phyloP scores from a whole-genome alignment of 1,140 invertebrate species.

The Panulirus ornatus region DNA sequence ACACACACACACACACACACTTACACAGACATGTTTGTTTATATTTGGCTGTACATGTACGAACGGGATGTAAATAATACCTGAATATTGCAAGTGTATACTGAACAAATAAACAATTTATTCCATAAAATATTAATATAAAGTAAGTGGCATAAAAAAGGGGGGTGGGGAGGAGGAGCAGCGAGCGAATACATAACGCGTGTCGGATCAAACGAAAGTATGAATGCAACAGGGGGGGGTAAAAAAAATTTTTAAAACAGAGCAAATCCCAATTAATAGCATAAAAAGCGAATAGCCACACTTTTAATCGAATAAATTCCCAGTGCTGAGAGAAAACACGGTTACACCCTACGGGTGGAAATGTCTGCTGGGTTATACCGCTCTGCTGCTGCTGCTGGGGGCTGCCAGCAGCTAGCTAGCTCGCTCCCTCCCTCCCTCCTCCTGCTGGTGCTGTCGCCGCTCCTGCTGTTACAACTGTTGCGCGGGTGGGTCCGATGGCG shows the following conservation, averaged over 20 bases:
- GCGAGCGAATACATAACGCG: background rate
- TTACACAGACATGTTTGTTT: too few relatives aligned
- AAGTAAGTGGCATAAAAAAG: background rate
- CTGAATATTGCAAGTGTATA: background rate
- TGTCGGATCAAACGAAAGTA: slow-evolving; percentile 13
- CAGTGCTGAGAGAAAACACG: background rate
- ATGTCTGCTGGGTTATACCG: background rate
- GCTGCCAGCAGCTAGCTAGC: too few relatives aligned
- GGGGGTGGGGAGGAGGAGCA: too few relatives aligned
- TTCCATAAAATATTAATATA: background rate
- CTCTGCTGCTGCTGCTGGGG: too few relatives aligned
- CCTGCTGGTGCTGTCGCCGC: too few relatives aligned
- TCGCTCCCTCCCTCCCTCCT: too few relatives aligned
- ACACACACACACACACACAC: too few relatives aligned
- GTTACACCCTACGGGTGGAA: background rate
- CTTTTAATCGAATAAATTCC: slow-evolving; percentile 4
- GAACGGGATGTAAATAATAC: background rate
- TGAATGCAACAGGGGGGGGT: background rate
- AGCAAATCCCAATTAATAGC: slow-evolving; percentile 23
- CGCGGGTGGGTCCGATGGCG: too few relatives aligned
- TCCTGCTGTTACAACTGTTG: too few relatives aligned
- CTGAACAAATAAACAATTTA: background rate
- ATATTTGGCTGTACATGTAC: too few relatives aligned
- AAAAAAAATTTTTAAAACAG: slow-evolving; percentile 1
- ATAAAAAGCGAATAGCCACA: slow-evolving; percentile 17